phyloP scores from a whole-genome alignment of 2,113 vertebrate genomes.

The Holacanthus passer region DNA sequence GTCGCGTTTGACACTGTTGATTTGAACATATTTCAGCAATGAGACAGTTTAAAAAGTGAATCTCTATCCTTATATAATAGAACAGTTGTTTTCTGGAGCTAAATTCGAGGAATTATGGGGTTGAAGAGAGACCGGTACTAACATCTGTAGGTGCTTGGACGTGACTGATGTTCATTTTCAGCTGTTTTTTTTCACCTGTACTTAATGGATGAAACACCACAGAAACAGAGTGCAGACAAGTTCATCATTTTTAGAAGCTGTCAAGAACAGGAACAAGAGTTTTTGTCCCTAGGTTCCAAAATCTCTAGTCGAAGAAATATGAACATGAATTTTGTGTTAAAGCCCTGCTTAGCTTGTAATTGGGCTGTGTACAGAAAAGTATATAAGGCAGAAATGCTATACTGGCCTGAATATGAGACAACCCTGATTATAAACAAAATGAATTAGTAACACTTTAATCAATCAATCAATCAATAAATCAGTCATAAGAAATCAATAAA shows the following conservation, averaged over 20 bases:
- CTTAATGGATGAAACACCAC: not conserved
- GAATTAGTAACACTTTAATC: too few species aligned
- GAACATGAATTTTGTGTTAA: not conserved
- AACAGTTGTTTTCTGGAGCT: not conserved
- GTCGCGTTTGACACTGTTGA: constrained; percentile 7
- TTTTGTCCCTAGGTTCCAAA: not conserved
- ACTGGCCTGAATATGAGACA: not conserved
- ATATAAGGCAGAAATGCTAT: not conserved
- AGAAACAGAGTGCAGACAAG: not conserved
- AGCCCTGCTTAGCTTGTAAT: not conserved
- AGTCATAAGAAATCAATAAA: too few species aligned
- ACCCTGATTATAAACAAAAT: not conserved
- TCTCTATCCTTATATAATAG: not conserved
- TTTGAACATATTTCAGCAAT: not conserved
- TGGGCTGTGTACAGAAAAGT: not conserved
- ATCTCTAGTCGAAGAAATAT: not conserved
- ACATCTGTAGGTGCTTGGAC: too few species aligned
- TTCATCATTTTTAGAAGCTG: not conserved
- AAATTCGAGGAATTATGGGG: not conserved
- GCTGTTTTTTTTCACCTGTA: not conserved
- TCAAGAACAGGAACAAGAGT: not conserved
- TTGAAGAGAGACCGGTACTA: not conserved
- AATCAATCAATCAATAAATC: too few species aligned
- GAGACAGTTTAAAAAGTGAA: not conserved
- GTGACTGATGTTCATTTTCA: too few species aligned